Conservation (phyloP, 1,140 invertebrate species). For the Anagrus nilaparvatae region DNA sequence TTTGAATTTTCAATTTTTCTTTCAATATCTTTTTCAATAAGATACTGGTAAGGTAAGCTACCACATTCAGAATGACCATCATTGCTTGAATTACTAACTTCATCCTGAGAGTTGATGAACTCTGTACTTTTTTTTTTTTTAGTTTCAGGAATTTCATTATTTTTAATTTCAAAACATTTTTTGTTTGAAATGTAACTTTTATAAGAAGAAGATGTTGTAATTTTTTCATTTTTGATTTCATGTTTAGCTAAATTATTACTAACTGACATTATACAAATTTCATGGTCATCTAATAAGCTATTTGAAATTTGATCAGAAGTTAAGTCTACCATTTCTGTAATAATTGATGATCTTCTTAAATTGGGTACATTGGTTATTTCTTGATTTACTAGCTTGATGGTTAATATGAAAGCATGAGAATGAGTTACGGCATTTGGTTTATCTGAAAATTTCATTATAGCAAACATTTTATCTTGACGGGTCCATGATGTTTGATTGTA, state of each 20-base stretch:
- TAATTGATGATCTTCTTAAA: too few species aligned
- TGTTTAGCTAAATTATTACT: too few species aligned
- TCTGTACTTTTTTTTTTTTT: background rate
- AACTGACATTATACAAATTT: too few species aligned
- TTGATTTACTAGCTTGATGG: conserved; percentile 22
- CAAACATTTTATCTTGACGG: conserved; percentile 37
- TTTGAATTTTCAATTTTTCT: conserved; percentile 25
- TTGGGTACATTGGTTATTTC: too few species aligned
- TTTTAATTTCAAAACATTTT: background rate
- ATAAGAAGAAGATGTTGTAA: background rate
- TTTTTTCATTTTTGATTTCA: too few species aligned
- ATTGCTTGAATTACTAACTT: conserved; percentile 3
- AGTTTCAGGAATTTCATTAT: background rate
- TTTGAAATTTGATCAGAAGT: too few species aligned
- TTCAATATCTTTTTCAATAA: conserved; percentile 34
- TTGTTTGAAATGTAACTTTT: background rate
- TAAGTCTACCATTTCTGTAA: too few species aligned
- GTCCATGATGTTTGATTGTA: conserved; percentile 34
- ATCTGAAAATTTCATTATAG: conserved; percentile 32
- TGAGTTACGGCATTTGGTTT: conserved; percentile 24
- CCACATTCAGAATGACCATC: conserved; percentile 21
- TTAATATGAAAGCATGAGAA: conserved; percentile 32
- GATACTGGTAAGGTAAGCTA: conserved; percentile 33
- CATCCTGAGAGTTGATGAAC: too few species aligned
- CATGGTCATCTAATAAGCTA: too few species aligned